Evolutionary conservation across 2,113 vertebrate genomes (phyloP).

Genomic region (Marmota monax): DNA sequence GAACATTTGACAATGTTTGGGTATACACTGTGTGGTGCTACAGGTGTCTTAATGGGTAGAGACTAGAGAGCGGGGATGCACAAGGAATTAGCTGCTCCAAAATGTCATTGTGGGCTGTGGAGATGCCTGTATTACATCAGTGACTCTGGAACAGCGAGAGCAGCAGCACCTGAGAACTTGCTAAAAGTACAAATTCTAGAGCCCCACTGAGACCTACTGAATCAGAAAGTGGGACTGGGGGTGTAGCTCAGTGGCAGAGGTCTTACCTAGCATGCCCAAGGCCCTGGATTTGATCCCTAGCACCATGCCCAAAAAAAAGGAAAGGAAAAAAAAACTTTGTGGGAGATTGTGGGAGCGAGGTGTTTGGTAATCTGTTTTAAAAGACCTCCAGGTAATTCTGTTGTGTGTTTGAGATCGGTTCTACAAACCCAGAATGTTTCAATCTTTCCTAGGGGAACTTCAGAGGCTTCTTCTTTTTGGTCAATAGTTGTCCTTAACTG

Average conservation of each 20-base stretch:
- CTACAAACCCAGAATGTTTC: background rate
- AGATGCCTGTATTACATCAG: background rate
- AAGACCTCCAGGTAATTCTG: background rate
- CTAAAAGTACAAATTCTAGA: slow-evolving; percentile 8
- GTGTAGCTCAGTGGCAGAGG: background rate
- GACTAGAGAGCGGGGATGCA: background rate
- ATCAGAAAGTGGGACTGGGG: background rate
- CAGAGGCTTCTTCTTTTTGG: background rate
- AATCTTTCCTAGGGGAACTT: background rate
- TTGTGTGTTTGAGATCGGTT: background rate
- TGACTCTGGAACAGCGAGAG: background rate
- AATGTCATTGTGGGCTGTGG: background rate
- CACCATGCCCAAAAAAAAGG: background rate
- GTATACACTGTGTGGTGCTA: background rate
- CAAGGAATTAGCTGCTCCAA: background rate
- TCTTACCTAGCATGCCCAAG: background rate
- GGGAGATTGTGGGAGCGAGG: no score
- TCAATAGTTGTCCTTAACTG: background rate
- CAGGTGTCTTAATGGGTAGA: background rate
- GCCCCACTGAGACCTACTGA: background rate
- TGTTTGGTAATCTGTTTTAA: background rate
- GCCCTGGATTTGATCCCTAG: background rate
- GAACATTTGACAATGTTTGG: background rate
- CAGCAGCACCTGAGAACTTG: background rate
- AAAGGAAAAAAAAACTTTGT: background rate